Percentiles rank a stretch among this genome's conserved stretches.
These are phyloP conservation scores for Apus apus DNA, from an alignment of 2,113 vertebrate species.

Conservation along the genomic window DNA sequence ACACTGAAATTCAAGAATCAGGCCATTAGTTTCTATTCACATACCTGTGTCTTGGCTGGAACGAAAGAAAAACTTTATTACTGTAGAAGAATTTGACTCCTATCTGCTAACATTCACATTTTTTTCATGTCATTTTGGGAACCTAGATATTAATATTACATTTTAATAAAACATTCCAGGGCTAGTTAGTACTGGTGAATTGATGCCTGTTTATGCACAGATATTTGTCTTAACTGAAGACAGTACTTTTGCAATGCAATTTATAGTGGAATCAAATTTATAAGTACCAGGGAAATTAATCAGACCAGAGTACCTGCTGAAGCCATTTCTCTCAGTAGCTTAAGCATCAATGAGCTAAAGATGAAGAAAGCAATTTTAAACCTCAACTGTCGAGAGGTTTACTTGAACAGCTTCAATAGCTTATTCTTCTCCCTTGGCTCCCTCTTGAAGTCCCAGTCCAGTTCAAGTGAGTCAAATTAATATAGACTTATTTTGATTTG, in stretches of 20 bases:
- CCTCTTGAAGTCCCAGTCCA: not conserved
- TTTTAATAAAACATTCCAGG: not conserved
- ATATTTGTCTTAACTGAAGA: not conserved
- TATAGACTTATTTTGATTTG: not conserved
- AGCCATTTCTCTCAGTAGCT: not conserved
- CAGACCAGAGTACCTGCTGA: not conserved
- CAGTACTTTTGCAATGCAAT: not conserved
- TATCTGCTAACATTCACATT: not conserved
- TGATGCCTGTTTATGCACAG: not conserved
- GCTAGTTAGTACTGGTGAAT: not conserved
- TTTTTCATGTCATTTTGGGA: not conserved
- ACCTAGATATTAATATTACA: not conserved
- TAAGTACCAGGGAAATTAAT: conserved; percentile 4
- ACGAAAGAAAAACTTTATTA: not conserved
- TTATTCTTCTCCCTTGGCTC: not conserved
- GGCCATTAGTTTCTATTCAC: not conserved
- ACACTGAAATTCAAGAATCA: not conserved
- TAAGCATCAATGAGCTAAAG: not conserved
- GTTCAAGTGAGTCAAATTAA: not conserved
- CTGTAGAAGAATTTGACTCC: not conserved
- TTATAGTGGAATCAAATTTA: conserved; percentile 10
- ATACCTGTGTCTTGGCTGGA: not conserved
- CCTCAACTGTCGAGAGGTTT: not conserved
- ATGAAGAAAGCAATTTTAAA: conserved; percentile 25
- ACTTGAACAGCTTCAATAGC: not conserved